A percentile compares a stretch with the other conserved stretches of the same genome.
These are phyloP conservation scores for Oryzias melastigma DNA, from an alignment of 2,113 vertebrate species.

Conservation along the genomic window DNA sequence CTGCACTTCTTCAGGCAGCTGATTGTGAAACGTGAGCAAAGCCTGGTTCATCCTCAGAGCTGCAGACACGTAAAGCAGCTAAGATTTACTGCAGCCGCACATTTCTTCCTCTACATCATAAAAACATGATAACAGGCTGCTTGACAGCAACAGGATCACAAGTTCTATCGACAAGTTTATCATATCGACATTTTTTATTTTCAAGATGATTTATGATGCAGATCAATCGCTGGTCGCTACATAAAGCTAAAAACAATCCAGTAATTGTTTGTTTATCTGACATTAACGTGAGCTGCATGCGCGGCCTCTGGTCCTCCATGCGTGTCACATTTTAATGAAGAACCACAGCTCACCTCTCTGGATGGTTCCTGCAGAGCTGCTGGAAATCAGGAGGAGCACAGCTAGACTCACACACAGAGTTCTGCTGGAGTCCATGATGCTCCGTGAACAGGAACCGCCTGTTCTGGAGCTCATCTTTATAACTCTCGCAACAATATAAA, in stretches of 20 bases:
- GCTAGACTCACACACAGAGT: conserved; percentile 31
- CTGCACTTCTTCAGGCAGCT: conserved; percentile 56
- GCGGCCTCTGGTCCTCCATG: no score
- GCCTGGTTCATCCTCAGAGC: conserved; percentile 76
- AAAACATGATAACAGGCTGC: conserved; percentile 18
- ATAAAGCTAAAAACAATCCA: no score
- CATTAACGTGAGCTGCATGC: no score
- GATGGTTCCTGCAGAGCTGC: conserved; percentile 27
- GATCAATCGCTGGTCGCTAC: no score
- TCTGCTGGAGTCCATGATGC: conserved; percentile 47
- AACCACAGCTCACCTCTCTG: conserved; percentile 40
- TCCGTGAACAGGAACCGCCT: conserved; percentile 13
- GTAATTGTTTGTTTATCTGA: no score
- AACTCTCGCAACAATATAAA: conserved; percentile 49
- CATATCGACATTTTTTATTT: no score
- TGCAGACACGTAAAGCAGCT: conserved; percentile 38
- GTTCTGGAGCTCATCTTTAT: conserved; percentile 53
- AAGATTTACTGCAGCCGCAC: conserved; percentile 26
- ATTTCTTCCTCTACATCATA: conserved; percentile 28
- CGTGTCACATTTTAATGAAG: background rate
- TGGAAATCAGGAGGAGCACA: conserved; percentile 47
- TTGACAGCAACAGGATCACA: conserved; percentile 7
- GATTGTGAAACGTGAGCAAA: conserved; percentile 70
- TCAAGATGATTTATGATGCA: no score
- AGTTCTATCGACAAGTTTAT: background rate